phyloP scores from a whole-genome alignment of 1,140 invertebrate species.

The Telenomus remus region DNA sequence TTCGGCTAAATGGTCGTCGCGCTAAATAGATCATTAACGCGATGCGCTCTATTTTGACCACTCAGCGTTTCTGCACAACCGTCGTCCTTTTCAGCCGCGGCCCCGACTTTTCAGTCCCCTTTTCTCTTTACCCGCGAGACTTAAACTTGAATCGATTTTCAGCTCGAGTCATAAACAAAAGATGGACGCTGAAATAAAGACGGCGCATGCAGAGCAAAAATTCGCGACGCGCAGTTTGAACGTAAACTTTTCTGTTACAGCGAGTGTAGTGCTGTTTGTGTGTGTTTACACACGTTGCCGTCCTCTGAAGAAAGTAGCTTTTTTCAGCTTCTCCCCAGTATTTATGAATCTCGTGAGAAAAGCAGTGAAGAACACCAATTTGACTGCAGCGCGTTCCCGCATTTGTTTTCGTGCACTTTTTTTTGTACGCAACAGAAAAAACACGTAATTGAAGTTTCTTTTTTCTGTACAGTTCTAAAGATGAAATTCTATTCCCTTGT shows the following conservation, averaged over 20 bases:
- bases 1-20: constrained; percentile 8
- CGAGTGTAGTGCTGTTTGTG: not conserved
- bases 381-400: constrained; percentile 17
- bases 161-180: constrained; percentile 35
- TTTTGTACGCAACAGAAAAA: not conserved
- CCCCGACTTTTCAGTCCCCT: not conserved
- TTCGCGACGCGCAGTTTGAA: constrained; percentile 29
- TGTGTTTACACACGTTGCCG: constrained; percentile 30
- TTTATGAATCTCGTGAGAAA: constrained; percentile 55
- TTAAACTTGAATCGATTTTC: constrained; percentile 45
- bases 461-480: no score
- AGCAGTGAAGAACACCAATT: constrained; percentile 52
- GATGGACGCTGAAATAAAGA: constrained; percentile 43
- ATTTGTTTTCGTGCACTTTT: constrained; percentile 26
- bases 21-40: constrained; percentile 27
- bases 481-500: no score
- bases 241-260: constrained; percentile 25
- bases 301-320: constrained; percentile 35
- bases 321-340: constrained; percentile 43
- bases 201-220: no score
- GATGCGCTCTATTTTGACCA: constrained; percentile 14
- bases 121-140: constrained; percentile 16
- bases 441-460: not conserved
- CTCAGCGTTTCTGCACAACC: not conserved
- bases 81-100: constrained; percentile 14